These are phyloP conservation scores for Calliphora vicina DNA, from an alignment of 1,140 invertebrate genomes.

Conservation along the genomic window DNA sequence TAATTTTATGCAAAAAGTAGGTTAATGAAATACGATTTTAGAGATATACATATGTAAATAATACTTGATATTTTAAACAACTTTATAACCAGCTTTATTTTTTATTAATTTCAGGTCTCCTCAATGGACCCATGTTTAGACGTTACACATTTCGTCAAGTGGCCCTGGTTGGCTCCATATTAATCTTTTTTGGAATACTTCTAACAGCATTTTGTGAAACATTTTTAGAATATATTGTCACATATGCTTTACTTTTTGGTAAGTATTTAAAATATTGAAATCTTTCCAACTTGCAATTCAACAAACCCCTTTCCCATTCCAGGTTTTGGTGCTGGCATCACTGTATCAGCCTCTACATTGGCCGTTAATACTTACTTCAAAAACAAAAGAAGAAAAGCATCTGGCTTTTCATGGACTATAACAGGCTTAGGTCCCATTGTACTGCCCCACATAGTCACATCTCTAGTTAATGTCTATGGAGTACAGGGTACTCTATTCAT, in stretches of 20 bases:
- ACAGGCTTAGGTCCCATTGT: slow-evolving; percentile 69
- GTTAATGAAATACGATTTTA: no score
- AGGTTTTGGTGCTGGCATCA: slow-evolving; percentile 71
- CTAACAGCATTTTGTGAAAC: slow-evolving; percentile 68
- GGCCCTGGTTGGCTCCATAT: slow-evolving; percentile 66
- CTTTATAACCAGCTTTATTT: no score
- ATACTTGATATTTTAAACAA: no score
- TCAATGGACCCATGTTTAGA: slow-evolving; percentile 73
- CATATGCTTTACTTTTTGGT: slow-evolving; percentile 70
- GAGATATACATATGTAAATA: no score
- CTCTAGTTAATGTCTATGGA: slow-evolving; percentile 65
- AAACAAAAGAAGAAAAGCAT: slow-evolving; percentile 67
- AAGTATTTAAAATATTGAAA: slow-evolving; percentile 45
- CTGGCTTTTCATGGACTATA: slow-evolving; percentile 69
- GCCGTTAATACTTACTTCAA: slow-evolving; percentile 71
- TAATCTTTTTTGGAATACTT: slow-evolving; percentile 67
- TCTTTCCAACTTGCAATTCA: background rate
- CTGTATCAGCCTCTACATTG: slow-evolving; percentile 69
- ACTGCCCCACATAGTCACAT: slow-evolving; percentile 67
- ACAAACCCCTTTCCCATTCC: background rate
- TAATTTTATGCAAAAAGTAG: no score
- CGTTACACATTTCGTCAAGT: slow-evolving; percentile 72
- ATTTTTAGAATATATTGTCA: slow-evolving; percentile 69
- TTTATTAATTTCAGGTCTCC: slow-evolving; percentile 66
- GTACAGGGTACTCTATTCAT: slow-evolving; percentile 68